Percentiles rank a stretch among this genome's conserved stretches.
Evolutionary conservation across 2,888 invertebrate genomes (phyloP).

Genomic region (Orgyia antiqua): DNA sequence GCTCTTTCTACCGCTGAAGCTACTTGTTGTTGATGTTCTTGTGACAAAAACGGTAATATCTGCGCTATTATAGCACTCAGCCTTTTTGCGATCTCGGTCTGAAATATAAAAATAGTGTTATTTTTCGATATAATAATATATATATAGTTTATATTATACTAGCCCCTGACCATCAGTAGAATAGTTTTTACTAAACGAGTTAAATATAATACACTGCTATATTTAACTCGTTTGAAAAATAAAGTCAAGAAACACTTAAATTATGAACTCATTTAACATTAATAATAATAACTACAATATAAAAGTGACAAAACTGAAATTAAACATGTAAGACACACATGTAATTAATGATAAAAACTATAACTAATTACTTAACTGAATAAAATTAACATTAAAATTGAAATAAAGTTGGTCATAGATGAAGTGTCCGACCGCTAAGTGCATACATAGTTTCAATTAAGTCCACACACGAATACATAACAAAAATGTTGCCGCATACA

Average conservation of each 20-base stretch:
- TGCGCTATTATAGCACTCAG: slow-evolving; percentile 95
- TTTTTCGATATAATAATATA: too few species aligned
- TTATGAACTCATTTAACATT: neutral
- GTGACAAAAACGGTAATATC: slow-evolving; percentile 94
- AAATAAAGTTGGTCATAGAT: slow-evolving; percentile 48
- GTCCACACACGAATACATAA: slow-evolving; percentile 49
- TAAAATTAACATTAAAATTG: slow-evolving; percentile 54
- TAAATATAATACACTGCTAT: too few species aligned
- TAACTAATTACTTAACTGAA: slow-evolving; percentile 43
- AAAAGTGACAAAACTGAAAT: slow-evolving; percentile 26
- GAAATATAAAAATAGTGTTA: slow-evolving; percentile 54
- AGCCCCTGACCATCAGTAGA: too few species aligned
- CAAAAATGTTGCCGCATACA: slow-evolving; percentile 62
- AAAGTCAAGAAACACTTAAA: neutral
- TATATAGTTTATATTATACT: too few species aligned
- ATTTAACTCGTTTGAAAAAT: too few species aligned
- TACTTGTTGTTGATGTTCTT: slow-evolving; percentile 95
- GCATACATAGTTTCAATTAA: too few species aligned
- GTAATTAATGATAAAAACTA: slow-evolving; percentile 43
- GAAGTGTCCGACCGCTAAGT: slow-evolving; percentile 41
- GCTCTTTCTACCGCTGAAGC: slow-evolving; percentile 95
- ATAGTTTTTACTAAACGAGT: too few species aligned
- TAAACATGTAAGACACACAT: slow-evolving; percentile 31
- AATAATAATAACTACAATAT: slow-evolving; percentile 15
- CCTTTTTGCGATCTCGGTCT: slow-evolving; percentile 97